Percentiles rank a stretch among this genome's conserved stretches.
phyloP scores from a whole-genome alignment of 2,113 vertebrate genomes.

The rabbit (Oryctolagus cuniculus) region mOryCun1.1 NC_091445.1:30948501-30949000 shows the following conservation, averaged over 20 bases:
- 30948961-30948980: neutral
- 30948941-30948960: neutral
- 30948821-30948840: neutral
- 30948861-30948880: neutral
- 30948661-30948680: neutral
- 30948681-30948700: neutral
- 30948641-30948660: conserved; percentile 21
- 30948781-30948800: neutral
- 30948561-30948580: neutral
- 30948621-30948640: conserved; percentile 10
- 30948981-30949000: conserved; percentile 63
- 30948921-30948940: neutral
- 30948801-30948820: neutral
- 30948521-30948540: neutral
- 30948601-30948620: conserved; percentile 30
- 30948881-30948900: neutral
- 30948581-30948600: conserved; percentile 36
- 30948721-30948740: neutral
- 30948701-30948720: neutral
- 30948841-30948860: neutral
- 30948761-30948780: conserved; percentile 7
- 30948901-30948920: conserved; percentile 19
- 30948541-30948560: neutral
- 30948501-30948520: conserved; percentile 10
- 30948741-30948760: conserved; percentile 32